Conservation (phyloP, 2,113 vertebrate genomes). For the cattle (Bos taurus) region ARS-UCD2.0 NC_037342.1:70519501-70520000, state of each 20-base stretch:
- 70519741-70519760: not conserved
- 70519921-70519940: not conserved
- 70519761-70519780: not conserved
- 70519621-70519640: not conserved
- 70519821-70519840: not conserved
- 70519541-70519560: not conserved
- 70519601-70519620: not conserved
- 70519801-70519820: not conserved
- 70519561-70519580: not conserved
- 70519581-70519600: not conserved
- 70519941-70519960: not conserved
- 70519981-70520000: not conserved
- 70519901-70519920: not conserved
- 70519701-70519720: not conserved
- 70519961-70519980: not conserved
- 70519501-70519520: not conserved
- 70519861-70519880: not conserved
- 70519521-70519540: not conserved
- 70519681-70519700: not conserved
- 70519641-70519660: not conserved
- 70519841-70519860: not conserved
- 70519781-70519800: not conserved
- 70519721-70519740: not conserved
- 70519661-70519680: not conserved
- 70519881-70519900: not conserved